Percentiles rank a stretch among this genome's conserved stretches.
phyloP scores from a whole-genome alignment of 2,888 invertebrate genomes.

The Hirtodrosophila histrioides region DNA sequence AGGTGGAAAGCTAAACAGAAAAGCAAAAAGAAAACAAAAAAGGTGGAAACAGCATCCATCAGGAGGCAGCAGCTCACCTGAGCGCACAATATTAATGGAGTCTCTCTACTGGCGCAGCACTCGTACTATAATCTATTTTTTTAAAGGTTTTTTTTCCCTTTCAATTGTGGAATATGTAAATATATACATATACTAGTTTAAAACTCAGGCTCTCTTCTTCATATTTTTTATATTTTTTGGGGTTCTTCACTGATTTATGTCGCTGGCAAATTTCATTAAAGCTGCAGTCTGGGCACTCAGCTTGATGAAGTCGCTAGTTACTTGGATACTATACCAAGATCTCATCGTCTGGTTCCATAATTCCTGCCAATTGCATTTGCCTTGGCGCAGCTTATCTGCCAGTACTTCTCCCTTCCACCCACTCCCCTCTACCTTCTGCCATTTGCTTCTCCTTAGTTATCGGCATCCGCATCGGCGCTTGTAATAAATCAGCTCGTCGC shows the following conservation, averaged over 20 bases:
- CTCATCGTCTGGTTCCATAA: constrained; percentile 54
- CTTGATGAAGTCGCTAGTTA: constrained; percentile 58
- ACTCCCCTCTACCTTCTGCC: constrained; percentile 10
- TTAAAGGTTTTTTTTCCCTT: constrained; percentile 14
- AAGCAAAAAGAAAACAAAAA: too few species aligned
- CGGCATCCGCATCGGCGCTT: constrained; percentile 57
- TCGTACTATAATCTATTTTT: constrained; percentile 42
- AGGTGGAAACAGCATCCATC: constrained; percentile 49
- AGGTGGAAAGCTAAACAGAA: constrained; percentile 31
- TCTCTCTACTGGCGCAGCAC: constrained; percentile 28
- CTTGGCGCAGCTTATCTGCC: constrained; percentile 47
- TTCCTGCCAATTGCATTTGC: constrained; percentile 73
- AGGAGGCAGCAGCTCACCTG: constrained; percentile 47
- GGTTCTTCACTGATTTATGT: constrained; percentile 36
- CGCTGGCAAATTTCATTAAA: constrained; percentile 66
- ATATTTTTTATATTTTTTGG: constrained; percentile 17
- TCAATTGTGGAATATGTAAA: constrained; percentile 51
- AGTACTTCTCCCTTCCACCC: constrained; percentile 9
- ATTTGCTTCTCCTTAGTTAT: constrained; percentile 37
- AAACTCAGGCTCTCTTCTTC: constrained; percentile 32
- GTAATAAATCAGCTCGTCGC: constrained; percentile 75
- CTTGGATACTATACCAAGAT: constrained; percentile 24
- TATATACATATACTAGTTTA: constrained; percentile 33
- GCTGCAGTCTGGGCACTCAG: constrained; percentile 63
- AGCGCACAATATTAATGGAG: constrained; percentile 71